These are phyloP conservation scores for Calephelis virginiensis DNA, from an alignment of 1,140 invertebrate genomes.

Conservation along the genomic window DNA sequence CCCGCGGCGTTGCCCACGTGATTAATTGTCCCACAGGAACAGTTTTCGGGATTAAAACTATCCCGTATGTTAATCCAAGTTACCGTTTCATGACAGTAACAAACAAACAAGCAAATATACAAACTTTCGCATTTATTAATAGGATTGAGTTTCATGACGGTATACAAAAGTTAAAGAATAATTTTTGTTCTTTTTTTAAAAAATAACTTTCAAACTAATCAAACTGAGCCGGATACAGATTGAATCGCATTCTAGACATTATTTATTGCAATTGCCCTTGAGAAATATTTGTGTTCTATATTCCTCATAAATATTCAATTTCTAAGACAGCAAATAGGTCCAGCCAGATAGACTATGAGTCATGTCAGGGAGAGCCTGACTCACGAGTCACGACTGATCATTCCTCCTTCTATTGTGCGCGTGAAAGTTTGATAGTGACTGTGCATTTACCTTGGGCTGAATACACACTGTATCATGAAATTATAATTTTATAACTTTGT, in stretches of 20 bases:
- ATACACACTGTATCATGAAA: neutral
- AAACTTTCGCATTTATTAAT: too few species aligned
- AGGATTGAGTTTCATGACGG: too few species aligned
- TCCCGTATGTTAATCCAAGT: too few species aligned
- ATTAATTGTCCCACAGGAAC: too few species aligned
- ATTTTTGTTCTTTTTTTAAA: too few species aligned
- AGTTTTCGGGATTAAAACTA: too few species aligned
- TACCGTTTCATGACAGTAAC: too few species aligned
- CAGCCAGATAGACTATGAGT: conserved; percentile 3
- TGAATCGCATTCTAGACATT: neutral
- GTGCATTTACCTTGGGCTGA: neutral
- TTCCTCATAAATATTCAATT: conserved; percentile 9
- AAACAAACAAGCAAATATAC: too few species aligned
- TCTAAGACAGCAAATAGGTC: neutral
- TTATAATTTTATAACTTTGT: neutral
- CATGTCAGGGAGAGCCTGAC: conserved; percentile 14
- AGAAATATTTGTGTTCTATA: neutral
- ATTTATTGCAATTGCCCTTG: neutral
- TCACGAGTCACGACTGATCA: conserved; percentile 15
- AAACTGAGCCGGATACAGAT: too few species aligned
- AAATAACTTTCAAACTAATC: too few species aligned
- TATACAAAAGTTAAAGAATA: too few species aligned
- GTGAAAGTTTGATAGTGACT: conserved; percentile 15
- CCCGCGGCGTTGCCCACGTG: too few species aligned
- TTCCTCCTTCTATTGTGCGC: conserved; percentile 6